Conservation (phyloP, 2,888 invertebrate genomes). For the Noctua pronuba region DNA sequence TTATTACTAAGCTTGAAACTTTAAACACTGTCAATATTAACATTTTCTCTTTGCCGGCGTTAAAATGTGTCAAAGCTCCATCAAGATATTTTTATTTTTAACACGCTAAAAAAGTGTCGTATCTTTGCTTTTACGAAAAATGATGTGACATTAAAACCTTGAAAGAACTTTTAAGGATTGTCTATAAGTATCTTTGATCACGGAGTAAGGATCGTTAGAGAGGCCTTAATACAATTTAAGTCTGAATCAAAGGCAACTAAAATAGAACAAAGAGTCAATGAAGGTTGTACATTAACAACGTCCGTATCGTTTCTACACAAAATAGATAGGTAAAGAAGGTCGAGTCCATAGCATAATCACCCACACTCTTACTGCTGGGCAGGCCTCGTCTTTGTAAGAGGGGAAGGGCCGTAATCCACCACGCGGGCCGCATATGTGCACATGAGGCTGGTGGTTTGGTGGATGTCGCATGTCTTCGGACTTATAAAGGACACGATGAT, state of each 20-base stretch:
- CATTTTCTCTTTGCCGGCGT: constrained; percentile 3
- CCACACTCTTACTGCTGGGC: not conserved
- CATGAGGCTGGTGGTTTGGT: too few relatives aligned
- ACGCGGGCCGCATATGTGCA: not conserved
- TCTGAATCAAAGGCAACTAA: constrained; percentile 43
- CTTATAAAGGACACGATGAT: not conserved
- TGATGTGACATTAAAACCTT: not conserved
- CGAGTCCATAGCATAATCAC: not conserved
- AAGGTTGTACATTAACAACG: constrained; percentile 48
- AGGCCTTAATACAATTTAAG: constrained; percentile 46
- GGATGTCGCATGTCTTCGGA: not conserved
- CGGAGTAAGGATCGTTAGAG: constrained; percentile 7
- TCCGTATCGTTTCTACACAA: constrained; percentile 26
- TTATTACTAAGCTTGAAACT: not conserved
- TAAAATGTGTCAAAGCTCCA: constrained; percentile 8
- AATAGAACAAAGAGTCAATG: constrained; percentile 58
- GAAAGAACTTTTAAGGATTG: constrained; percentile 18
- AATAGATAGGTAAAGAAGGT: constrained; percentile 9
- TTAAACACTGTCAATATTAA: constrained; percentile 22
- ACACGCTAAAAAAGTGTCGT: not conserved
- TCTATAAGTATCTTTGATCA: constrained; percentile 26
- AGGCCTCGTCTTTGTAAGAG: not conserved
- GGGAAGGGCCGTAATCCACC: not conserved
- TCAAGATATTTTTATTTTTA: constrained; percentile 18
- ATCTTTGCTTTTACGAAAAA: constrained; percentile 8